Percentiles rank a stretch among this genome's conserved stretches.
Conservation (phyloP, 2,888 invertebrate species). For the Ophion ellenae region DNA sequence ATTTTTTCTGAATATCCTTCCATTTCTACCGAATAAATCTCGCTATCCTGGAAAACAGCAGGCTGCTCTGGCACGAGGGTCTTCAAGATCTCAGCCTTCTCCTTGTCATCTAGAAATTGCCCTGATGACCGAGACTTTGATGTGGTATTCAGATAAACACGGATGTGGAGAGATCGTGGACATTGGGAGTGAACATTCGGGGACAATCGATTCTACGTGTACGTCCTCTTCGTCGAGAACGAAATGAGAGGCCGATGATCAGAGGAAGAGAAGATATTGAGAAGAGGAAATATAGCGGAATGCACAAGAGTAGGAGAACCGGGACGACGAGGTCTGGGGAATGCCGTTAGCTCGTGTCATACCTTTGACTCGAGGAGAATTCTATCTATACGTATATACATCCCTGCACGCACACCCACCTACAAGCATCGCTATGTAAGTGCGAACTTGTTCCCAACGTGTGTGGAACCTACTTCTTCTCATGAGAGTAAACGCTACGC, state of each 20-base stretch:
- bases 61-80: too few species aligned
- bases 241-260: constrained; percentile 6
- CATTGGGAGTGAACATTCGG: neutral
- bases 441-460: constrained; percentile 2
- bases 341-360: constrained; percentile 77
- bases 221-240: neutral
- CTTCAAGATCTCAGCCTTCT: too few species aligned
- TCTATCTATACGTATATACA: neutral
- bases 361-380: constrained; percentile 49
- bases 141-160: too few species aligned
- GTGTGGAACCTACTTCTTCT: constrained; percentile 36
- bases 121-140: too few species aligned
- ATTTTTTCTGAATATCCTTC: too few species aligned
- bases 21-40: too few species aligned
- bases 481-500: constrained; percentile 18
- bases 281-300: constrained; percentile 68
- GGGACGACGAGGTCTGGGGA: constrained; percentile 73
- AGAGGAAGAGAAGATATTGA: constrained; percentile 45
- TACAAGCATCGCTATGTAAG: neutral
- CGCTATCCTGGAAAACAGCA: too few species aligned
- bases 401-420: neutral
- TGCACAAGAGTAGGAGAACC: constrained; percentile 68
- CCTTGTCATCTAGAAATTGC: neutral
- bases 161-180: neutral
- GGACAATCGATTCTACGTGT: neutral